Evolutionary conservation across 2,888 invertebrate species (phyloP).

Genomic region (Pyrgus malvae): DNA sequence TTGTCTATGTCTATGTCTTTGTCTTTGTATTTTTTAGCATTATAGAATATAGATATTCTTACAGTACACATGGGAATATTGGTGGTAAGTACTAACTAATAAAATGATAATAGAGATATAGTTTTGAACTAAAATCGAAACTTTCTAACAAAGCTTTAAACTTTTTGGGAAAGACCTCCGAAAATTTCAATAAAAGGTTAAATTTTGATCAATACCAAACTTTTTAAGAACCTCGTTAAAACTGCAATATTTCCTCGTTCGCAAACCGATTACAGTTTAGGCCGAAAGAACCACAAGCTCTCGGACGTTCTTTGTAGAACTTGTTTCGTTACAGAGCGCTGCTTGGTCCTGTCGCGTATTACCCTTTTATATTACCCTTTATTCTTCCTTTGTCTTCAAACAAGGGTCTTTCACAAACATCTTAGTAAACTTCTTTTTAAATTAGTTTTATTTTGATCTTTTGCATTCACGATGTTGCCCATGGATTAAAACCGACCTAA

Average conservation of each 20-base stretch:
- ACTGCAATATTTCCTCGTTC: conserved; percentile 28
- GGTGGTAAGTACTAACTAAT: no score
- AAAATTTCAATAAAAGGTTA: conserved; percentile 1
- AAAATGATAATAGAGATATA: no score
- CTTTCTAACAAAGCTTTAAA: not conserved
- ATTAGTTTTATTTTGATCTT: not conserved
- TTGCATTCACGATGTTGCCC: no score
- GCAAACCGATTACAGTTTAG: conserved; percentile 33
- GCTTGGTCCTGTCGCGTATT: conserved; percentile 1
- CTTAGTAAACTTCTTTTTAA: conserved; percentile 13
- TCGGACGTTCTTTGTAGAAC: conserved; percentile 57
- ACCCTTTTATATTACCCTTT: conserved; percentile 15
- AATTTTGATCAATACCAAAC: conserved; percentile 22
- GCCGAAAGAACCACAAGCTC: conserved; percentile 61
- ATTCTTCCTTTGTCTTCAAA: conserved; percentile 15
- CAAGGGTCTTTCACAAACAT: conserved; percentile 17
- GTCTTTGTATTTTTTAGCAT: no score
- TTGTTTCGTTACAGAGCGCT: conserved; percentile 50
- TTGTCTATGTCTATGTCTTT: no score
- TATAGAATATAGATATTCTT: no score
- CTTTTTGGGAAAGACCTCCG: conserved; percentile 9
- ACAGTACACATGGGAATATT: no score
- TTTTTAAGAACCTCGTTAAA: conserved; percentile 30
- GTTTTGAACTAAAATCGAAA: not conserved
- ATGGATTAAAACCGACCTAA: no score